Evolutionary conservation across 2,113 vertebrate genomes (phyloP).

Genomic region (Neotoma lepida): DNA sequence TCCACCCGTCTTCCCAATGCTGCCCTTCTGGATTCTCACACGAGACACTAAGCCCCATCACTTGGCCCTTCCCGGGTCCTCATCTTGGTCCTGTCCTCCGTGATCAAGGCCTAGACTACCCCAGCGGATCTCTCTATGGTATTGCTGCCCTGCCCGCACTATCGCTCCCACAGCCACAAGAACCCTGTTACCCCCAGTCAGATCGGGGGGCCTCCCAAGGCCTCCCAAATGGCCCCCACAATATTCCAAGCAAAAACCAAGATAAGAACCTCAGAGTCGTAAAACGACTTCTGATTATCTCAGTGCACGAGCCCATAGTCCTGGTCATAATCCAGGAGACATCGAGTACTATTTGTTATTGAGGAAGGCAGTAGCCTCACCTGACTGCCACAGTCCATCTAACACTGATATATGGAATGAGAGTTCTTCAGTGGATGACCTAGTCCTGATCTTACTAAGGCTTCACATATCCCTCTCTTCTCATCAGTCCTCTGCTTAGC

Average conservation of each 20-base stretch:
- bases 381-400: background rate
- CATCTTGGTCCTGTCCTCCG: background rate
- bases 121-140: background rate
- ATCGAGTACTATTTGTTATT: background rate
- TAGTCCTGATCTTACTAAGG: background rate
- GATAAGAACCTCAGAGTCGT: background rate
- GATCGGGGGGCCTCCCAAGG: background rate
- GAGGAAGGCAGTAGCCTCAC: background rate
- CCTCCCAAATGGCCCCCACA: background rate
- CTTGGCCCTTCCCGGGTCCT: background rate
- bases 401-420: background rate
- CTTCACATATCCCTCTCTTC: background rate
- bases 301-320: background rate
- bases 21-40: background rate
- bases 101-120: background rate
- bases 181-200: background rate
- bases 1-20: no score
- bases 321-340: background rate
- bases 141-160: rapidly evolving
- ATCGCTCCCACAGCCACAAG: background rate
- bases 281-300: background rate
- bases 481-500: background rate
- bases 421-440: background rate
- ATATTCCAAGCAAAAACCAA: background rate
- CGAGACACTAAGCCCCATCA: no score